phyloP scores from a whole-genome alignment of 2,888 invertebrate genomes.

The Diaphora mendica region DNA sequence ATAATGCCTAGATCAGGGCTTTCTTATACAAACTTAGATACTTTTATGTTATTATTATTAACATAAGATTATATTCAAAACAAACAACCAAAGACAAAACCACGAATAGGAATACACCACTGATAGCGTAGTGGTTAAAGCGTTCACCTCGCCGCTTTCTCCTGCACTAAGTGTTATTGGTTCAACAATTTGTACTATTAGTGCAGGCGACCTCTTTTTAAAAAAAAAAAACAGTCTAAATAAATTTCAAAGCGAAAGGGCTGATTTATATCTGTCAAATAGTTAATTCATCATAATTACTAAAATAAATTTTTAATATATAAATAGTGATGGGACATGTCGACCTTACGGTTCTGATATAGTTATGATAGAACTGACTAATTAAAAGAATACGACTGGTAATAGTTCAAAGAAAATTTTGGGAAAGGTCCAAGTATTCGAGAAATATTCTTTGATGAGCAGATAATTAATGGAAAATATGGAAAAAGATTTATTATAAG shows the following conservation, averaged over 20 bases:
- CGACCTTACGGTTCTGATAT: conserved; percentile 16
- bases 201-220: too few relatives aligned
- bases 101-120: too few relatives aligned
- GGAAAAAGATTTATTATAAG: neutral
- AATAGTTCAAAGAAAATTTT: conserved; percentile 30
- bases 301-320: neutral
- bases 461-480: conserved; percentile 2
- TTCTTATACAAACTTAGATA: too few relatives aligned
- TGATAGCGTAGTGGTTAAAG: too few relatives aligned
- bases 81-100: too few relatives aligned
- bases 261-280: neutral
- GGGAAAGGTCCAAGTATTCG: conserved; percentile 24
- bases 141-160: too few relatives aligned
- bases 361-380: conserved; percentile 34
- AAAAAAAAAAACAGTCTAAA: too few relatives aligned
- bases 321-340: conserved; percentile 13
- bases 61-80: neutral
- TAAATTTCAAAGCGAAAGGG: neutral
- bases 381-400: conserved; percentile 37
- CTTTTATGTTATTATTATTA: neutral
- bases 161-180: too few relatives aligned
- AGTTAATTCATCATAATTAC: neutral
- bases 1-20: too few relatives aligned
- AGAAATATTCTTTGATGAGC: conserved; percentile 34
- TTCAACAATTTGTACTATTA: too few relatives aligned